Conservation (phyloP, 2,888 invertebrate species). For the Drosophila diplacantha region DNA sequence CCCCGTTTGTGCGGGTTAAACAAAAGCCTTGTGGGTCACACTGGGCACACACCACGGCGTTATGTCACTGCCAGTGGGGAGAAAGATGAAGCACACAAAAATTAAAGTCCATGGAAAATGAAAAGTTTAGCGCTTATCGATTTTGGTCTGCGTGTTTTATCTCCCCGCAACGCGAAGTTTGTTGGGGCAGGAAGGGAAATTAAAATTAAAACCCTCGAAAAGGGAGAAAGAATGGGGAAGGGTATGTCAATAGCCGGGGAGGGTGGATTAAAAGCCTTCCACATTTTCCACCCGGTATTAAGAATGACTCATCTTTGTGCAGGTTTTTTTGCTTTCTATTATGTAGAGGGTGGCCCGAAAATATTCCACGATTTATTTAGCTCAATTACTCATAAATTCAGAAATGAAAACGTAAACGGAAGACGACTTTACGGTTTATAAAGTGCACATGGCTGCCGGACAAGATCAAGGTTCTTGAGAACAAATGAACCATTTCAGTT, state of each 20-base stretch:
- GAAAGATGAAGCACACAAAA: conserved; percentile 29
- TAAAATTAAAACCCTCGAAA: conserved; percentile 14
- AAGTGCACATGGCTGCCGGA: conserved; percentile 60
- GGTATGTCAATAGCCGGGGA: conserved; percentile 14
- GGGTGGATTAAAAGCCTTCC: conserved; percentile 18
- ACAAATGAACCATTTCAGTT: conserved; percentile 33
- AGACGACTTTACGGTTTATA: conserved; percentile 21
- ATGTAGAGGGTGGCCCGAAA: conserved; percentile 27
- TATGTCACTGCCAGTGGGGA: conserved; percentile 53
- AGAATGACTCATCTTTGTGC: conserved; percentile 31
- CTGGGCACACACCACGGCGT: conserved; percentile 46
- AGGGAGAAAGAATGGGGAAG: neutral
- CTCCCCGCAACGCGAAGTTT: conserved; percentile 43
- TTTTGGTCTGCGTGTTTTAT: conserved; percentile 46
- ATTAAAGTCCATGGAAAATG: conserved; percentile 55
- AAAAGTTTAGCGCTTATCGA: conserved; percentile 57
- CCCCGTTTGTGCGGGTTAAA: conserved; percentile 25
- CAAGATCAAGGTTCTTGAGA: conserved; percentile 62
- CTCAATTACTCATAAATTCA: conserved; percentile 23
- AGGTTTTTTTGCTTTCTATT: neutral
- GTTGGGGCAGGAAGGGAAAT: conserved; percentile 58
- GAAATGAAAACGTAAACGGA: conserved; percentile 20
- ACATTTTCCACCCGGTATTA: neutral
- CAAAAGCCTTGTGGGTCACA: conserved; percentile 47
- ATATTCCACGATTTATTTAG: conserved; percentile 26